Percentiles rank a stretch among this genome's conserved stretches.
These are phyloP conservation scores for Diprion similis DNA, from an alignment of 1,140 invertebrate species.

Conservation along the genomic window DNA sequence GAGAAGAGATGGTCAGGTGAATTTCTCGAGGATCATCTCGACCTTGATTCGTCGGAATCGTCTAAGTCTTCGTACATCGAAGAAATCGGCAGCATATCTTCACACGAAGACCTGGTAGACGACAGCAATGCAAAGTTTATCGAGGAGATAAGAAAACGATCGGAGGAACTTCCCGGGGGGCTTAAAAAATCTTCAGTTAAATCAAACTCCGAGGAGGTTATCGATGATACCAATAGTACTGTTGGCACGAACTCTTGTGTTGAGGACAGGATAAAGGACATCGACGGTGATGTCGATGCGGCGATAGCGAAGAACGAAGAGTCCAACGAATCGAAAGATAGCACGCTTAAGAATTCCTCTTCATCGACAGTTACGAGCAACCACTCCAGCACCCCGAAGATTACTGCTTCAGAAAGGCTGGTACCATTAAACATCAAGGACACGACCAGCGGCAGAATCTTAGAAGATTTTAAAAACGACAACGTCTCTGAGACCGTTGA, in stretches of 20 bases:
- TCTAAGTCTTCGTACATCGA: conserved; percentile 55
- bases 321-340: conserved; percentile 21
- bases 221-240: conserved; percentile 41
- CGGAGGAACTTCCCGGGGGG: not conserved
- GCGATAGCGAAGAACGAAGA: conserved; percentile 3
- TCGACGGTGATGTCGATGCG: conserved; percentile 42
- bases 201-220: conserved; percentile 24
- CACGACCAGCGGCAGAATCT: not conserved
- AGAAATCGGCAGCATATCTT: conserved; percentile 51
- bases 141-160: conserved; percentile 1
- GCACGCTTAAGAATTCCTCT: conserved; percentile 27
- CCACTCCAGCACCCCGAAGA: not conserved
- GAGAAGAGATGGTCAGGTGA: conserved; percentile 54
- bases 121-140: conserved; percentile 14
- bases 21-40: conserved; percentile 43
- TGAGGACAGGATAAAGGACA: conserved; percentile 45
- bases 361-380: not conserved
- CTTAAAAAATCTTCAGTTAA: not conserved
- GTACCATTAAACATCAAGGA: not conserved
- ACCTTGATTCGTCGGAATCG: conserved; percentile 48
- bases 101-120: conserved; percentile 42
- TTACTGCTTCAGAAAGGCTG: not conserved
- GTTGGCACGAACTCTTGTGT: conserved; percentile 51
- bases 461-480: not conserved
- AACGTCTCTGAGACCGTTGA: not conserved